Conservation (phyloP, 2,797 vertebrate species). For the Picus viridis region DNA sequence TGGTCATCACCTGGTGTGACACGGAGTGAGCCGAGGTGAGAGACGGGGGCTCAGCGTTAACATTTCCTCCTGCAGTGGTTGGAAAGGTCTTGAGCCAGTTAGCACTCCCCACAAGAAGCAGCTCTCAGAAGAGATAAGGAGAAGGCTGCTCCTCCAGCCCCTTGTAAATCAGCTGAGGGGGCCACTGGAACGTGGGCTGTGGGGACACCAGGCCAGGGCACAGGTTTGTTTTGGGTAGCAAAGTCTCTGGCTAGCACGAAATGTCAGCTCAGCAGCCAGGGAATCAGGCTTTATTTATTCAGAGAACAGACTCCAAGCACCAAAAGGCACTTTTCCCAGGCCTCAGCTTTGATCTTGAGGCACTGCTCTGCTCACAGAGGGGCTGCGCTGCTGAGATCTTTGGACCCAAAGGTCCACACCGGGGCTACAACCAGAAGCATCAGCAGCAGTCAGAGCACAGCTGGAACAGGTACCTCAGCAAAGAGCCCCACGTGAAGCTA, state of each 20-base stretch:
- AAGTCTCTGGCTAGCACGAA: background rate
- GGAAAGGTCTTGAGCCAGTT: background rate
- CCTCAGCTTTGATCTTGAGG: background rate
- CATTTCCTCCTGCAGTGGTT: background rate
- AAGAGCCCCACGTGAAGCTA: background rate
- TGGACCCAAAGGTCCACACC: accelerated
- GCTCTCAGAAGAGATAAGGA: background rate
- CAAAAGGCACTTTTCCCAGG: background rate
- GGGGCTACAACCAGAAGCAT: background rate
- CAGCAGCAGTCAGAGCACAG: background rate
- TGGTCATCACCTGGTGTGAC: background rate
- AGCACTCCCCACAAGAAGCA: background rate
- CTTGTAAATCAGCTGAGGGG: background rate
- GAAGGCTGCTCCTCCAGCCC: background rate
- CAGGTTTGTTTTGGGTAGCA: background rate
- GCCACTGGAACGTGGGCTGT: background rate
- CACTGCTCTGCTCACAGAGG: background rate
- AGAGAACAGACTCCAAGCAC: background rate
- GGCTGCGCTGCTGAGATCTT: accelerated
- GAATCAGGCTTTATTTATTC: background rate
- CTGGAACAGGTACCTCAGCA: background rate
- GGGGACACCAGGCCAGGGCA: background rate
- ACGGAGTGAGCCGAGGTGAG: background rate
- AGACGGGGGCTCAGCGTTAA: background rate
- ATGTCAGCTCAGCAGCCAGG: background rate